Conservation (phyloP, 2,797 vertebrate species). For the Hippocampus kuda region DNA sequence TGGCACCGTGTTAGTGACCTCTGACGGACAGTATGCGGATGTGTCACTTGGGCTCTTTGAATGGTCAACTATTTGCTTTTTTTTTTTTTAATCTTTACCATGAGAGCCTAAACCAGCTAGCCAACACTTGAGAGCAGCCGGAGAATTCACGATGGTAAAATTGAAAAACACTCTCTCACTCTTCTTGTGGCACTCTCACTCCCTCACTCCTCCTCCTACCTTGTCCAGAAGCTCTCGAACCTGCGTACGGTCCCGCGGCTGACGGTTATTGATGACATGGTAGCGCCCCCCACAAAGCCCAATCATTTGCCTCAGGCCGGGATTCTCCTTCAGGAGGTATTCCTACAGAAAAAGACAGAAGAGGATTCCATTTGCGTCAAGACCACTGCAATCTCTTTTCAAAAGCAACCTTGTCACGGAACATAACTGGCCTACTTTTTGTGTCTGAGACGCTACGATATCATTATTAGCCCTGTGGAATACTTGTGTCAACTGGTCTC, state of each 20-base stretch:
- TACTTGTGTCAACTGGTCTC: not conserved
- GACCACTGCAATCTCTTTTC: not conserved
- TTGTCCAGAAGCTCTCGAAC: slow-evolving; percentile 60
- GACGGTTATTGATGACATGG: slow-evolving; percentile 67
- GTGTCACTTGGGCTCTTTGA: slow-evolving; percentile 7
- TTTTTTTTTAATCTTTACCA: not conserved
- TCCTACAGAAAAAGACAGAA: slow-evolving; percentile 28
- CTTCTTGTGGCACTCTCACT: too few relatives aligned
- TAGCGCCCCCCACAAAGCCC: slow-evolving; percentile 50
- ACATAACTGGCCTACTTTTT: not conserved
- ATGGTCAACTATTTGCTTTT: not conserved
- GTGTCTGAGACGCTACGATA: not conserved
- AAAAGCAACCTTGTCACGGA: not conserved
- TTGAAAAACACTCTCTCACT: not conserved
- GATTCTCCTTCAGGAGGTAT: slow-evolving; percentile 53
- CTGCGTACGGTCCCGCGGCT: slow-evolving; percentile 54
- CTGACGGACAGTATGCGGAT: not conserved
- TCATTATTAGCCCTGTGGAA: not conserved
- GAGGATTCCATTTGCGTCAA: not conserved
- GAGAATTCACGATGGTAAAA: not conserved
- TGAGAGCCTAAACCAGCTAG: not conserved
- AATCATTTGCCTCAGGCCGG: slow-evolving; percentile 53
- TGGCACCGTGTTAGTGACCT: not conserved
- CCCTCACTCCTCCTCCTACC: slow-evolving; percentile 35
- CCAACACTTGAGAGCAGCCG: slow-evolving; percentile 2